Conservation (phyloP, 1,140 invertebrate genomes). For the Drosophila melanica region DNA sequence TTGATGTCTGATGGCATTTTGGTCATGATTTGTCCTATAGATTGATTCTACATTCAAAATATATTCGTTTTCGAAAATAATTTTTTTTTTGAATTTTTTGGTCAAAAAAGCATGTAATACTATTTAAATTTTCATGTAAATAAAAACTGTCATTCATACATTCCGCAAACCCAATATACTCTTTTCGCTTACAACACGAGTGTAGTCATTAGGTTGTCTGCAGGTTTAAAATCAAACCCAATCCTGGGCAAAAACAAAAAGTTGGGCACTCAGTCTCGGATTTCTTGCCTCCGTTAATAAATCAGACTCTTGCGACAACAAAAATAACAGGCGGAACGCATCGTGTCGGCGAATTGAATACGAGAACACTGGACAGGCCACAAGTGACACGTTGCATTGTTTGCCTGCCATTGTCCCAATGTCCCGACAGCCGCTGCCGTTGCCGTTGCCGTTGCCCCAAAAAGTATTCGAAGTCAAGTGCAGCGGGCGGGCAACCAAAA, state of each 20-base stretch:
- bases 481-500: slow-evolving; percentile 37
- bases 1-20: too few relatives aligned
- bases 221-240: not conserved
- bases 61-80: too few relatives aligned
- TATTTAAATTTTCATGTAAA: too few relatives aligned
- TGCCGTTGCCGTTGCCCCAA: too few relatives aligned
- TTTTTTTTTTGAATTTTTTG: too few relatives aligned
- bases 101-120: too few relatives aligned
- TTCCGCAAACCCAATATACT: too few relatives aligned
- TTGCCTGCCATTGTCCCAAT: slow-evolving; percentile 11
- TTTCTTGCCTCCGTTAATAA: slow-evolving; percentile 42
- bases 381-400: slow-evolving; percentile 27
- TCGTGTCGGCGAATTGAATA: not conserved
- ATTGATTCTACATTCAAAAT: too few relatives aligned
- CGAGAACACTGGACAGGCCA: slow-evolving; percentile 3
- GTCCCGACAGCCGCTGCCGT: slow-evolving; percentile 4
- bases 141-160: too few relatives aligned
- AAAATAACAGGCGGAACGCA: slow-evolving; percentile 8
- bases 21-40: too few relatives aligned
- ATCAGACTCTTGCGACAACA: slow-evolving; percentile 56
- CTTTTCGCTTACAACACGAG: too few relatives aligned
- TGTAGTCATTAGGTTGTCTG: slow-evolving; percentile 1
- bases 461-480: slow-evolving; percentile 26
- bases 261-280: not conserved
- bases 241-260: not conserved